Conservation (phyloP, 2,888 invertebrate genomes). For the Therioaphis trifolii region DNA sequence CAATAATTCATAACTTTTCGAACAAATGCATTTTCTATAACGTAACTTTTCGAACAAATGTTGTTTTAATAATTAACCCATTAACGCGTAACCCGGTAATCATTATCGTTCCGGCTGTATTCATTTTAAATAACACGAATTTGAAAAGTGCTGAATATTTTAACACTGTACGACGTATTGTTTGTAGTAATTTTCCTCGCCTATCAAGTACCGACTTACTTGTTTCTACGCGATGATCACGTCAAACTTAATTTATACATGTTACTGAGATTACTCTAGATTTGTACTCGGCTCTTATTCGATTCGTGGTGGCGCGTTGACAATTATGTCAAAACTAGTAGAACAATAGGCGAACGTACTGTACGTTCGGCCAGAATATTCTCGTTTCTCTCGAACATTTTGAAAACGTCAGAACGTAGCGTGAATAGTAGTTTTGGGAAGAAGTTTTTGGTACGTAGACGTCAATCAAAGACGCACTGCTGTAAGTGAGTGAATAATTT, state of each 20-base stretch:
- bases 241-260: neutral
- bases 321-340: slow-evolving; percentile 33
- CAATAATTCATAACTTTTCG: no score
- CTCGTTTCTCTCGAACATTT: slow-evolving; percentile 14
- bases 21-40: no score
- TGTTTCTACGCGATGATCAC: neutral
- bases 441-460: neutral
- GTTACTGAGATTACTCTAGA: neutral
- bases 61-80: no score
- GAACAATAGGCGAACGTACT: neutral
- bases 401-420: neutral
- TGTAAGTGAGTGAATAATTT: neutral
- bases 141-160: neutral
- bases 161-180: neutral
- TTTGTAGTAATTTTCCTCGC: neutral
- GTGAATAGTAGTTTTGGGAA: slow-evolving; percentile 5
- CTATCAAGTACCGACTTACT: neutral
- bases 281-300: neutral
- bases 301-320: neutral
- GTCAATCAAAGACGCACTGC: slow-evolving; percentile 12
- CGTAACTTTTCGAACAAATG: no score
- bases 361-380: neutral
- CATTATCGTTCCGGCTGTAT: no score
- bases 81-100: no score
- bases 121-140: no score